These are phyloP conservation scores for Odontocolon sp. DNA, from an alignment of 2,888 invertebrate species.

Conservation along the genomic window DNA sequence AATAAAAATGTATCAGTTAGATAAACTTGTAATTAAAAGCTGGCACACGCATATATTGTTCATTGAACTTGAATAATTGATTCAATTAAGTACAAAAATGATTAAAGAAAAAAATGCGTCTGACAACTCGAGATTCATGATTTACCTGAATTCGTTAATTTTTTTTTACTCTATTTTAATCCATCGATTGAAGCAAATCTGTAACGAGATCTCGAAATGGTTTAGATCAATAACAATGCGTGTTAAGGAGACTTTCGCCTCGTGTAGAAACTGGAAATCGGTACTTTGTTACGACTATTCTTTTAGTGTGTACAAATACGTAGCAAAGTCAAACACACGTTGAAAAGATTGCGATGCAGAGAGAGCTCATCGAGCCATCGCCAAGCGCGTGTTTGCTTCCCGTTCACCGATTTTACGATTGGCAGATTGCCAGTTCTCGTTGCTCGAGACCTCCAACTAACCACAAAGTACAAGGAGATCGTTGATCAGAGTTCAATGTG, in stretches of 20 bases:
- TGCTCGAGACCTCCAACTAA: conserved; percentile 46
- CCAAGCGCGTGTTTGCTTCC: conserved; percentile 12
- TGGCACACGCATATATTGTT: too few species aligned
- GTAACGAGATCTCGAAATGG: conserved; percentile 15
- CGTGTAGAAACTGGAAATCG: conserved; percentile 13
- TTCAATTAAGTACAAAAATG: too few species aligned
- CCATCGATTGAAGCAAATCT: too few species aligned
- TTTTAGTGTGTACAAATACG: not conserved
- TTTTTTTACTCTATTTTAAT: too few species aligned
- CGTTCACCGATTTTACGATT: conserved; percentile 43
- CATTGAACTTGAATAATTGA: too few species aligned
- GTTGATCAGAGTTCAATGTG: conserved; percentile 52
- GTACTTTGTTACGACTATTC: not conserved
- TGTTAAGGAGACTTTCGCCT: conserved; percentile 37
- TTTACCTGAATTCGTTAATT: too few species aligned
- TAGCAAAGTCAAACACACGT: not conserved
- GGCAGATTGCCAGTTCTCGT: conserved; percentile 46
- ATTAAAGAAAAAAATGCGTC: too few species aligned
- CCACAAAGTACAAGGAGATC: conserved; percentile 53
- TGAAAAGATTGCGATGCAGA: conserved; percentile 22
- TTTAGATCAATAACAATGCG: conserved; percentile 24
- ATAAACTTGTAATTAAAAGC: too few species aligned
- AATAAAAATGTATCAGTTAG: too few species aligned
- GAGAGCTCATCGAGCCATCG: not conserved
- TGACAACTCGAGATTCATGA: too few species aligned